Percentiles rank a stretch among this genome's conserved stretches.
Conservation (phyloP, 2,797 vertebrate genomes). For the Erethizon dorsatum region DNA sequence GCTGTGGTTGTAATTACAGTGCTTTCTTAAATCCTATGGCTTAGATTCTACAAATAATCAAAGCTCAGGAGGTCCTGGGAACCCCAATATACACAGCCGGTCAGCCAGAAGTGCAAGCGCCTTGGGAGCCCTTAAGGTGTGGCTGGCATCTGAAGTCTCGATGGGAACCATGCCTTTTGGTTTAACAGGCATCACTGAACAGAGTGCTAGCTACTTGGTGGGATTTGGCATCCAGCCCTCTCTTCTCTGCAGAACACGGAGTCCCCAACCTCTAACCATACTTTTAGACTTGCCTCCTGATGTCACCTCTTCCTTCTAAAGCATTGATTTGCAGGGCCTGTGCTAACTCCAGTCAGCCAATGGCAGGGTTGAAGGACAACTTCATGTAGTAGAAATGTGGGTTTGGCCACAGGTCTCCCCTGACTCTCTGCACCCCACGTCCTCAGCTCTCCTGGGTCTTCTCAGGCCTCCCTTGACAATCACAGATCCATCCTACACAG, state of each 20-base stretch:
- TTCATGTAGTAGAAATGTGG: background rate
- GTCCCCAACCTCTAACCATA: background rate
- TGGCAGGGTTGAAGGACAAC: background rate
- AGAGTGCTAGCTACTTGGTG: background rate
- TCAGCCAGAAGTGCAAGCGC: background rate
- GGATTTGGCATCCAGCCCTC: background rate
- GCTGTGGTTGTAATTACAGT: accelerated
- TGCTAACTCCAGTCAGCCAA: background rate
- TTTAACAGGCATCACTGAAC: background rate
- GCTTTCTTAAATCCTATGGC: background rate
- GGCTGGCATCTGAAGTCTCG: background rate
- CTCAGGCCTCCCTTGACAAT: background rate
- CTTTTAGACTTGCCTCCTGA: background rate
- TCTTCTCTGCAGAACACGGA: background rate
- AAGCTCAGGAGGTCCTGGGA: background rate
- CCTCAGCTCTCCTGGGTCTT: background rate
- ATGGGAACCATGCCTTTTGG: background rate
- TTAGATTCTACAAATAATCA: background rate
- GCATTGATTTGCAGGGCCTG: no score
- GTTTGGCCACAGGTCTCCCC: background rate
- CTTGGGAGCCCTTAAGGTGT: accelerated
- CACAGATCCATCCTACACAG: background rate
- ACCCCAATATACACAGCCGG: background rate
- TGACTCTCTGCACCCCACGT: background rate
- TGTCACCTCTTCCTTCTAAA: background rate